Percentiles rank a stretch among this genome's conserved stretches.
Conservation (phyloP, 2,797 vertebrate species). For the Okamejei kenojei region DNA sequence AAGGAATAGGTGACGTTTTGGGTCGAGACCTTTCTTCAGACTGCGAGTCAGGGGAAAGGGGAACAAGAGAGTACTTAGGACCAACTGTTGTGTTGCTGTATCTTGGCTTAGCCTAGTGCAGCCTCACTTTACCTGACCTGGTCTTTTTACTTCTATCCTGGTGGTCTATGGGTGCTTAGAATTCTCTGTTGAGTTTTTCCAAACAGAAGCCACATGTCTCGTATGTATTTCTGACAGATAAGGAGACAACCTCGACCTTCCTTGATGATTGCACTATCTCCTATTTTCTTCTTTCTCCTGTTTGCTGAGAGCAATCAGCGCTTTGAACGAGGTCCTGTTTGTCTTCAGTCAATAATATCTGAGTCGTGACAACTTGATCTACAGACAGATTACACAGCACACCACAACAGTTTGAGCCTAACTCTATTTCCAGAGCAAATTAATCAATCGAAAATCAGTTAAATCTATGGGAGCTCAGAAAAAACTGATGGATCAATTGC, state of each 20-base stretch:
- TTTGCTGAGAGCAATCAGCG: neutral
- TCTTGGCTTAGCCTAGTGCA: neutral
- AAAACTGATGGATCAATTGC: conserved; percentile 5
- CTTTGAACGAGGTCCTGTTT: neutral
- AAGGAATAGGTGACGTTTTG: too few relatives aligned
- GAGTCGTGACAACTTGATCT: conserved; percentile 13
- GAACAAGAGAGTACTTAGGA: too few relatives aligned
- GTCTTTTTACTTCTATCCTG: neutral
- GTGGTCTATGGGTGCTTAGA: neutral
- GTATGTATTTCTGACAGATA: neutral
- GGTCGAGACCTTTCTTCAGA: too few relatives aligned
- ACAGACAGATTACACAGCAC: neutral
- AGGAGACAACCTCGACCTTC: neutral
- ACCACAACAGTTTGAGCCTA: neutral
- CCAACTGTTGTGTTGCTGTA: neutral
- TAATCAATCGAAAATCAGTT: conserved; percentile 1
- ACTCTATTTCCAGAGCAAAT: neutral
- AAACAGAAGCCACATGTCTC: neutral
- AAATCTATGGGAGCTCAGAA: neutral
- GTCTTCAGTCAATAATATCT: conserved; percentile 28
- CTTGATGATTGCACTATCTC: neutral
- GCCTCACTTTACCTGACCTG: neutral
- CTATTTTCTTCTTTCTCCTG: neutral
- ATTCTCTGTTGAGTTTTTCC: neutral
- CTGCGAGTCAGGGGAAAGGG: too few relatives aligned